Evolutionary conservation across 2,797 vertebrate species (phyloP), one percentile per base, ranked within the genome.

Genomic region (Leptatherina wallacei): DNA sequence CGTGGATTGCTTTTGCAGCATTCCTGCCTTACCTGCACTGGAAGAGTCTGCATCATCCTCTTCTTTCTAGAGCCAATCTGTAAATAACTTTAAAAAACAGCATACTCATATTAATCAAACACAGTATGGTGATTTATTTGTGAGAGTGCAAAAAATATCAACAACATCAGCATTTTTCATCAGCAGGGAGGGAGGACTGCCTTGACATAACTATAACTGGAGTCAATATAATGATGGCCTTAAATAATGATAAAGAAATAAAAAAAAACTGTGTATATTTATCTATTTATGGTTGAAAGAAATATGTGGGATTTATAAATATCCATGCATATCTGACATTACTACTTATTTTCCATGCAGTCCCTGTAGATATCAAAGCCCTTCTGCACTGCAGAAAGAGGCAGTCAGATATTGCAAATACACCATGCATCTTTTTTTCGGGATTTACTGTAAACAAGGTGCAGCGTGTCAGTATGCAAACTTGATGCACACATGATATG

Each of bases 41-140:
- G 94, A 83, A 93, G 94, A 77, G 86, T 93, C 82, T 95, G 94
- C 29, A 89, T 74, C 85, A 91, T 84, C 86, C 87, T 96, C 92
- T 95, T 98, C 95, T 95, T 99, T 79, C 91, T 95, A 62, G 94
- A 94, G 51, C 95, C 95, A 66, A 99, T 99, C 78, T 98, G 95
- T 81, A 96, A 89, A 91, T 99, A 99, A 89, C 98, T 99, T 76
- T 3, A 73, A 72, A 40, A 75, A 18, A 77, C 74, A 61, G 55
- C 32, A 78, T 13, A 6, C 2, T 44, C 12, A 54, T 27, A 54
- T 62, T 30, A 44, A n/a, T n/a, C 22, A 65, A 14, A 35, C 33
- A 54, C 18, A 12, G 0, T 10, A 38, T 6, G n/a, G 14, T 62
- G 16, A 67, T 55, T 20, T 16, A 61, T 10, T 18, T 16, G 0